These are phyloP conservation scores for Agrotis clavis DNA, from an alignment of 2,888 invertebrate species.

Conservation along the genomic window DNA sequence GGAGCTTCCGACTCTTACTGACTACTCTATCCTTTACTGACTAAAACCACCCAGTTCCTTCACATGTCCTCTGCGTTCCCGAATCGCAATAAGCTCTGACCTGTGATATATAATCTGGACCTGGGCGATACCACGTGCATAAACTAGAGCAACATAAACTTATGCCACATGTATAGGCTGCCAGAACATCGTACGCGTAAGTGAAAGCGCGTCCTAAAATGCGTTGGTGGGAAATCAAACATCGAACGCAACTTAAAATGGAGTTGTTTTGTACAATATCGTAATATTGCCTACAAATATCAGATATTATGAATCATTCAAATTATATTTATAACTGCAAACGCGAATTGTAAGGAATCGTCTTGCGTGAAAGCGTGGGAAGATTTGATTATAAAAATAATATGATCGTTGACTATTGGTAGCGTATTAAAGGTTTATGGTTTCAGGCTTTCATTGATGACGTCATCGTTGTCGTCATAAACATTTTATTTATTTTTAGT, in stretches of 20 bases:
- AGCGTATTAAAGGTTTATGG: constrained; percentile 21
- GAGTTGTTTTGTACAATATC: neutral
- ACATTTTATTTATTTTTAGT: constrained; percentile 10
- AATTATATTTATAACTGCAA: constrained; percentile 15
- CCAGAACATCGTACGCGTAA: neutral
- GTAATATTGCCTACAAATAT: neutral
- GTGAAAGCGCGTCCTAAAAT: neutral
- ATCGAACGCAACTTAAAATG: neutral
- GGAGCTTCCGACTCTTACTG: no score
- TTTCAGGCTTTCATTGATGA: neutral
- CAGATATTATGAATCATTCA: constrained; percentile 2
- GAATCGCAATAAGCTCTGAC: no score
- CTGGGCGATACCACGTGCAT: no score
- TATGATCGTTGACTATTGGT: constrained; percentile 8
- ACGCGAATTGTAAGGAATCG: constrained; percentile 9
- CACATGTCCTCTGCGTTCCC: no score
- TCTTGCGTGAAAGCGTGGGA: constrained; percentile 38
- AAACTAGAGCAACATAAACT: neutral
- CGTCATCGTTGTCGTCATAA: neutral
- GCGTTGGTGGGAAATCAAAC: constrained; percentile 18
- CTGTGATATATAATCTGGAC: no score
- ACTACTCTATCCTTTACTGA: no score
- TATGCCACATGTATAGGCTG: neutral
- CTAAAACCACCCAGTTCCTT: no score
- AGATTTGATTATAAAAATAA: constrained; percentile 33